A percentile compares a stretch with the other conserved stretches of the same genome.
Evolutionary conservation across 1,140 invertebrate genomes (phyloP).

Genomic region (Achroia grisella): DNA sequence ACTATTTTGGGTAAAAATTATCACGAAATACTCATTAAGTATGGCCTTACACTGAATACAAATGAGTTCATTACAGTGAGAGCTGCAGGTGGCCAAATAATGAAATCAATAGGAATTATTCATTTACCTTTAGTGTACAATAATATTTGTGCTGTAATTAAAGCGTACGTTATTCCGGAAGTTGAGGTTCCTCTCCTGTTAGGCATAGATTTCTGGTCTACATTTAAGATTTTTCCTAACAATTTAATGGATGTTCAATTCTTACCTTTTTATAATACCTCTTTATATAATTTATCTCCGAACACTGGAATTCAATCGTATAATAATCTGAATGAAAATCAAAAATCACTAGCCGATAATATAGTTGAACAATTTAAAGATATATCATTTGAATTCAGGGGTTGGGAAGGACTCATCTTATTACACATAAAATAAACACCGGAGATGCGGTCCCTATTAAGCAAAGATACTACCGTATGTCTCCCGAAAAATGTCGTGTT

Average conservation of each 20-base stretch:
- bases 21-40: neutral
- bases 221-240: conserved; percentile 10
- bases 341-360: conserved; percentile 9
- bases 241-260: neutral
- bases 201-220: conserved; percentile 16
- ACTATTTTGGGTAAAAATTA: conserved; percentile 17
- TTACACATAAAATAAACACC: conserved; percentile 6
- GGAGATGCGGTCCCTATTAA: conserved; percentile 3
- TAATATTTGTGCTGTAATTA: conserved; percentile 7
- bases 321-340: too few relatives aligned
- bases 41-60: neutral
- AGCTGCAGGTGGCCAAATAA: conserved; percentile 6
- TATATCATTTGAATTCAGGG: conserved; percentile 16
- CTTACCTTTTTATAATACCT: too few relatives aligned
- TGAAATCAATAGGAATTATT: conserved; percentile 8
- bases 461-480: conserved; percentile 8
- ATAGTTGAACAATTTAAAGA: conserved; percentile 9
- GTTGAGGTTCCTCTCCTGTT: conserved; percentile 10
- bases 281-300: too few relatives aligned
- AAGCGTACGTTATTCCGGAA: conserved; percentile 10
- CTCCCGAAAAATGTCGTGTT: conserved; percentile 1
- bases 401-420: conserved; percentile 7
- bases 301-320: too few relatives aligned
- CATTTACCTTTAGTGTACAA: conserved; percentile 11
- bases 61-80: neutral